Evolutionary conservation across 64 coral and sea anemone species (phyloP).

Genomic region (Montipora capricornis): DNA sequence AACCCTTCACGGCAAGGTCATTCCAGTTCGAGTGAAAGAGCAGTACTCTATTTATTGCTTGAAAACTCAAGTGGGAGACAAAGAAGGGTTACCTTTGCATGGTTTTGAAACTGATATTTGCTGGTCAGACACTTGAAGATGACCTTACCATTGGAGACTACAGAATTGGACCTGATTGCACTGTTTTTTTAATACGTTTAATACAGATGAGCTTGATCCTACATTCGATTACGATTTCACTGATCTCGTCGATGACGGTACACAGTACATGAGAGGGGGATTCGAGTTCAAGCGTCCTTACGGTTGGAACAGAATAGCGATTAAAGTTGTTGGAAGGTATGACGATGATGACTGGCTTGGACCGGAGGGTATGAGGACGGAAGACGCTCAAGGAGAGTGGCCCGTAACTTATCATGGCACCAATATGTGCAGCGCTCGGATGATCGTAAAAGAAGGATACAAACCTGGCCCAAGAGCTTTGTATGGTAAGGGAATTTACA

Average conservation of each 20-base stretch:
- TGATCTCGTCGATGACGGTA: conserved; percentile 58
- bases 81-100: neutral
- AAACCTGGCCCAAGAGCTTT: conserved; percentile 9
- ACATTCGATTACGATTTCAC: conserved; percentile 71
- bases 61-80: conserved; percentile 21
- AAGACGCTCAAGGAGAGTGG: conserved; percentile 50
- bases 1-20: neutral
- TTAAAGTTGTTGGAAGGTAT: conserved; percentile 66
- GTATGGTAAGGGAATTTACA: conserved; percentile 65
- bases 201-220: conserved; percentile 62
- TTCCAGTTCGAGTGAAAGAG: neutral
- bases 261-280: conserved; percentile 61
- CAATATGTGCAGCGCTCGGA: neutral
- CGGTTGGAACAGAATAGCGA: conserved; percentile 71
- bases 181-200: conserved; percentile 1
- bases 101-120: conserved; percentile 34
- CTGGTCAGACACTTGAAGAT: conserved; percentile 24
- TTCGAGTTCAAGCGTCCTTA: conserved; percentile 67
- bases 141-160: neutral
- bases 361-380: conserved; percentile 45
- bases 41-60: conserved; percentile 27
- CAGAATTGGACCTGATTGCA: conserved; percentile 22
- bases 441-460: conserved; percentile 37
- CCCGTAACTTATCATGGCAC: conserved; percentile 78
- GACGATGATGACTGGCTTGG: conserved; percentile 60